phyloP scores from a whole-genome alignment of 2,888 invertebrate species.

The Hipparchia sbordonii region DNA sequence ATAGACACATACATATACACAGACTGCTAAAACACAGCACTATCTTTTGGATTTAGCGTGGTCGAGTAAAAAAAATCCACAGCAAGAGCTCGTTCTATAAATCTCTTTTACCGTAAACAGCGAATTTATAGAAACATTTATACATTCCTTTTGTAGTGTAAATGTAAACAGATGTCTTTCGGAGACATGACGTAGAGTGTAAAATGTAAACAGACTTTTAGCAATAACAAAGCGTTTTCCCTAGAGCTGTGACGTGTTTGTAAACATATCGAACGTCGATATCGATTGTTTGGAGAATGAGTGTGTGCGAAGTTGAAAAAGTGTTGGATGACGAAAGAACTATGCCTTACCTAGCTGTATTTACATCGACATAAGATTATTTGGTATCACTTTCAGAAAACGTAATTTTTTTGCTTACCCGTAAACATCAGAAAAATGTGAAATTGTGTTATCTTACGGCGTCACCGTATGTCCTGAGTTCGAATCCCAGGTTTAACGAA shows the following conservation, averaged over 20 bases:
- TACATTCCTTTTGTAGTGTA: constrained; percentile 15
- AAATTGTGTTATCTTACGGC: no score
- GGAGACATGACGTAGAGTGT: constrained; percentile 34
- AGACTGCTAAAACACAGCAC: no score
- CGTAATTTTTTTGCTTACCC: no score
- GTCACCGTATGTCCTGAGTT: no score
- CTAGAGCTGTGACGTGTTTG: constrained; percentile 37
- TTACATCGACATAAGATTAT: not conserved
- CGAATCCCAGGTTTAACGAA: no score
- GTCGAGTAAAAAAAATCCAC: not conserved
- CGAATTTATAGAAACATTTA: not conserved
- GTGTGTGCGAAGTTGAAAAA: constrained; percentile 6
- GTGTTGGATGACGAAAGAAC: constrained; percentile 4
- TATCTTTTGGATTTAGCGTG: no score
- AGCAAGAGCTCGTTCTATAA: not conserved
- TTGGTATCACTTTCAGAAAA: not conserved
- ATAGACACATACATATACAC: no score
- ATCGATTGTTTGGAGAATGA: constrained; percentile 27
- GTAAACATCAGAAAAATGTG: no score
- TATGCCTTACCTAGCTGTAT: not conserved
- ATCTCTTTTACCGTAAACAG: constrained; percentile 2
- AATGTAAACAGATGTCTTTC: constrained; percentile 37
- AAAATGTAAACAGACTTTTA: constrained; percentile 38
- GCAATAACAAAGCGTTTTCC: constrained; percentile 39
- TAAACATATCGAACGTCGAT: constrained; percentile 34